phyloP scores from a whole-genome alignment of 2,113 vertebrate species.

The Psettodes erumei region DNA sequence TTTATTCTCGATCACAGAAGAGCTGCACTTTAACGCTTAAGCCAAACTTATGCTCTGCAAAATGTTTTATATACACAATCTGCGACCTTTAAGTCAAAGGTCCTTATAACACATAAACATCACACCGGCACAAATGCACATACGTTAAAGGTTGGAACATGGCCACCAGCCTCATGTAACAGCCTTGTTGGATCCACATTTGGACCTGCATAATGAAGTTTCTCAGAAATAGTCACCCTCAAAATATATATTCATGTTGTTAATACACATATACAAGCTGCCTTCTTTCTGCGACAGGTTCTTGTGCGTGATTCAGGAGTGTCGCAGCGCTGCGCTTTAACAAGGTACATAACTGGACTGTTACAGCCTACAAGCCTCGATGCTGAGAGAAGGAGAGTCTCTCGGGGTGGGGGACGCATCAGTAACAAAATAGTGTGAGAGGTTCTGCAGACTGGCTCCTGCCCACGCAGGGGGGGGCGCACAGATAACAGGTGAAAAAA shows the following conservation, averaged over 20 bases:
- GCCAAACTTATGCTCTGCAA: constrained; percentile 17
- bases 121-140: constrained; percentile 14
- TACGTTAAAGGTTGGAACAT: background rate
- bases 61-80: constrained; percentile 36
- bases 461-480: no score
- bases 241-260: constrained; percentile 28
- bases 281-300: constrained; percentile 36
- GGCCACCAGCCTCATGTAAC: constrained; percentile 1
- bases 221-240: constrained; percentile 21
- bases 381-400: constrained; percentile 10
- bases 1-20: constrained; percentile 17
- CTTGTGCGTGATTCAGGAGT: constrained; percentile 70
- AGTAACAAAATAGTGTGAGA: background rate
- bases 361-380: background rate
- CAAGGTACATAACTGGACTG: constrained; percentile 43
- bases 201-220: constrained; percentile 23
- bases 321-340: constrained; percentile 34
- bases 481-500: background rate
- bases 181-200: constrained; percentile 16
- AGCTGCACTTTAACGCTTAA: background rate
- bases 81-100: constrained; percentile 20
- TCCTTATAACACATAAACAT: constrained; percentile 26
- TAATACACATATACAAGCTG: constrained; percentile 47
- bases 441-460: background rate
- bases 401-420: background rate